Evolutionary conservation across 2,797 vertebrate species (phyloP), one percentile per base, ranked within the genome.

Genomic region (Alcedo quadribrachys): DNA sequence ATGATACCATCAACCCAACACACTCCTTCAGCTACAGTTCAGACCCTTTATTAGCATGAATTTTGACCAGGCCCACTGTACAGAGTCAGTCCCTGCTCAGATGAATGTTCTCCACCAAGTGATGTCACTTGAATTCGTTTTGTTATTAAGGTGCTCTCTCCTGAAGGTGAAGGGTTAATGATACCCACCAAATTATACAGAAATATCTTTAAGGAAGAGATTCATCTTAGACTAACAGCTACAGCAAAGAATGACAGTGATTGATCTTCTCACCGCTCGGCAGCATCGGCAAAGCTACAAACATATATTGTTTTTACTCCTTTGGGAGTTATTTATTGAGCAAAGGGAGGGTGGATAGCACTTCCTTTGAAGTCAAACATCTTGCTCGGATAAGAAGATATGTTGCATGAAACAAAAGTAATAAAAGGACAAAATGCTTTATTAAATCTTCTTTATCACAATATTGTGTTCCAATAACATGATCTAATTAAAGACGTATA

Each of bases 361-460:
- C 89, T 92, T 96, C 93, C 97, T 98, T 98, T 98, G 98, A 98
- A 98, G 98, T 98, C 92, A 94, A 97, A 96, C 94, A 97, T 98
- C 96, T 97, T 97, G 91, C 96, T 96, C 95, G 96, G 96, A 97
- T 97, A 94, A 97, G 91, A 76, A 98, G 97, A 96, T 97, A 97
- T 25, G 93, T 92, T 96, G 89, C 96, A 96, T 96, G 95, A 96
- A 98, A 98, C 86, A 2, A 98, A 97, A 97, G 97, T 95, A 97
- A 97, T 97, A 97, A 97, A 98, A 98, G 93, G 94, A 96, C 96
- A 97, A 97, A 98, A 98, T 96, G 95, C 90, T 97, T 97, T 97
- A 98, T 97, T 98, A 98, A 97, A 97, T 98, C 97, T 97, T 97
- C 97, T 97, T 97, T 98, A 98, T 97, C 96, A 95, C 95, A 96